These are phyloP conservation scores for Halisarca cf. caerulea DNA, from an alignment of 37 sponge, comb jelly and placozoan genomes.

Conservation along the genomic window DNA sequence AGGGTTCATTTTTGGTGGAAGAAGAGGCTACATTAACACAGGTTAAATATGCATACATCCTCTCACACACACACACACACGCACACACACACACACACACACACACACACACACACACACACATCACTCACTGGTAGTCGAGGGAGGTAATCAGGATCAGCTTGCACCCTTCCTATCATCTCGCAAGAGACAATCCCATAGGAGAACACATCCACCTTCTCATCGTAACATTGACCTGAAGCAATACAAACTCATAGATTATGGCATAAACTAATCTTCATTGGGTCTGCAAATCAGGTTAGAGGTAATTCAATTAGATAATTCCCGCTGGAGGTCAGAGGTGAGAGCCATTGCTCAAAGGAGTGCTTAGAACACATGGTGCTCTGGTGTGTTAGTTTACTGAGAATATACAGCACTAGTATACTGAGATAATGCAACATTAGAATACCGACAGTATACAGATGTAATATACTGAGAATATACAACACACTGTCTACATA, in stretches of 20 bases:
- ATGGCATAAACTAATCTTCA: neutral
- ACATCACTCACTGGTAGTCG: constrained; percentile 48
- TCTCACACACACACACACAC: neutral
- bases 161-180: constrained; percentile 79
- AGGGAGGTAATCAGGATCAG: constrained; percentile 89
- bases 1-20: too few relatives aligned
- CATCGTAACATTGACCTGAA: constrained; percentile 67
- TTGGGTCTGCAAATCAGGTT: too few relatives aligned
- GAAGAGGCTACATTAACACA: too few relatives aligned
- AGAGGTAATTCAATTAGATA: too few relatives aligned
- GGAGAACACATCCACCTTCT: constrained; percentile 87
- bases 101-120: constrained; percentile 24
- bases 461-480: neutral
- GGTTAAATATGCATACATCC: neutral
- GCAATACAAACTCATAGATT: neutral
- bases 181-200: constrained; percentile 93
- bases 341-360: too few relatives aligned
- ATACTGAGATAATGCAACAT: neutral
- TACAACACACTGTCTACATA: too few relatives aligned
- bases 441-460: too few relatives aligned
- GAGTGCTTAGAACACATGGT: too few relatives aligned
- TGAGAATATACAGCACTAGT: too few relatives aligned
- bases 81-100: constrained; percentile 17
- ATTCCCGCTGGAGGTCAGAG: too few relatives aligned
- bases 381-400: too few relatives aligned